Percentiles rank a stretch among this genome's conserved stretches.
phyloP scores from a whole-genome alignment of 2,888 invertebrate genomes.

The Prostheceraeus crozeri region DNA sequence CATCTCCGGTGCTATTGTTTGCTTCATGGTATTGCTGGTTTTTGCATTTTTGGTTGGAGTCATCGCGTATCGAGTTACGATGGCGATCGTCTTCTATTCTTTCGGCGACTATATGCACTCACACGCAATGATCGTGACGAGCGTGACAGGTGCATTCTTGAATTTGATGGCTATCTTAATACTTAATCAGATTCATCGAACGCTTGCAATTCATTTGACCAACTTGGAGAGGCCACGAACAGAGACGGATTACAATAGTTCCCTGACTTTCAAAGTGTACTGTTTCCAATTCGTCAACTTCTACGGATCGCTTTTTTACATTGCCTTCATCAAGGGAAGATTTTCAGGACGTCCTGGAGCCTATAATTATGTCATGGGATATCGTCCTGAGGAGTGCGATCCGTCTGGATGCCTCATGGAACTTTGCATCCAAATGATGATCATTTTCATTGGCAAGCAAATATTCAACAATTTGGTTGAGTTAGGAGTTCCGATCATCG shows the following conservation, averaged over 20 bases:
- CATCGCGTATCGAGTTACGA: slow-evolving; percentile 27
- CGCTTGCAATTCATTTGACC: slow-evolving; percentile 6
- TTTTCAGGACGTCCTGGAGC: no score
- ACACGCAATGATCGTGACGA: slow-evolving; percentile 69
- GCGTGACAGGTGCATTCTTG: slow-evolving; percentile 80
- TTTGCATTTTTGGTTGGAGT: slow-evolving; percentile 17
- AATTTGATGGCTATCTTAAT: slow-evolving; percentile 85
- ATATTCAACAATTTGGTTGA: slow-evolving; percentile 62
- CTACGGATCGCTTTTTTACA: slow-evolving; percentile 57
- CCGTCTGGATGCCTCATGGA: slow-evolving; percentile 62
- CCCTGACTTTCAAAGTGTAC: slow-evolving; percentile 57
- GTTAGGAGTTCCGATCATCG: slow-evolving; percentile 58
- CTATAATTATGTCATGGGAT: no score
- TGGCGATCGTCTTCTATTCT: slow-evolving; percentile 28
- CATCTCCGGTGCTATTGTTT: slow-evolving; percentile 10
- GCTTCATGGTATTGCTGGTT: slow-evolving; percentile 32
- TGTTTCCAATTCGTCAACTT: slow-evolving; percentile 58
- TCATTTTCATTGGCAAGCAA: slow-evolving; percentile 63
- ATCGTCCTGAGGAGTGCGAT: no score
- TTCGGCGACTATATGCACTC: neutral
- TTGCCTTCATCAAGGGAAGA: slow-evolving; percentile 58
- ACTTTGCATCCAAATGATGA: slow-evolving; percentile 61
- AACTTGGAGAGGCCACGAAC: slow-evolving; percentile 55
- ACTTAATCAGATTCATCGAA: slow-evolving; percentile 62
- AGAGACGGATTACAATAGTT: slow-evolving; percentile 57